These are phyloP conservation scores for Mesocentrotus franciscanus DNA, from an alignment of 53 echinoderm and acorn worm genomes.

Conservation along the genomic window DNA sequence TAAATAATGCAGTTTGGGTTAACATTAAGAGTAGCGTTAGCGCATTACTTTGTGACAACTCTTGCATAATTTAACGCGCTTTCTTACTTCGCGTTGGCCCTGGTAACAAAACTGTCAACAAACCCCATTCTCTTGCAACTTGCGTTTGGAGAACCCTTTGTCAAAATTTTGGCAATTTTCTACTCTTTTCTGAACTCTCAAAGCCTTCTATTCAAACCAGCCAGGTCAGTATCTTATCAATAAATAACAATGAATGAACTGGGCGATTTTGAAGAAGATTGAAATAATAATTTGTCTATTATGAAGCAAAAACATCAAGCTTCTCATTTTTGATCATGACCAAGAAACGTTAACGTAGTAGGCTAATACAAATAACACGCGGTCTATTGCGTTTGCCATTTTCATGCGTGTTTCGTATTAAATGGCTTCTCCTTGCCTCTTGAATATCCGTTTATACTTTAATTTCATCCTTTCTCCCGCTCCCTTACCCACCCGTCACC, in stretches of 20 bases:
- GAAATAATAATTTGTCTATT: not conserved
- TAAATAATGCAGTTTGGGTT: not conserved
- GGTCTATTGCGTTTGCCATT: not conserved
- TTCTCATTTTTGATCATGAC: not conserved
- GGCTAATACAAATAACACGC: not conserved
- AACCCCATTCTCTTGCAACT: slow-evolving; percentile 18
- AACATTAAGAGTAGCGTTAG: not conserved
- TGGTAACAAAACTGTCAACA: not conserved
- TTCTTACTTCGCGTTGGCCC: not conserved
- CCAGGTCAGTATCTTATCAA: slow-evolving; percentile 20
- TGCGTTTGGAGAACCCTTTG: not conserved
- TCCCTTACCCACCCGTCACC: not conserved
- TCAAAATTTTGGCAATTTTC: slow-evolving; percentile 42
- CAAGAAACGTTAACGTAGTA: not conserved
- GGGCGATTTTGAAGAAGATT: not conserved
- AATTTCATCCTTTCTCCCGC: not conserved
- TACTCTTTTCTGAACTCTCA: not conserved
- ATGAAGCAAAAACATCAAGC: not conserved
- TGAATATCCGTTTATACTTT: not conserved
- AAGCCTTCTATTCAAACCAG: not conserved
- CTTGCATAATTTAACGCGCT: slow-evolving; percentile 14
- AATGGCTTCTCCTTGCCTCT: not conserved
- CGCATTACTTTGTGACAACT: not conserved
- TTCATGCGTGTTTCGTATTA: not conserved
- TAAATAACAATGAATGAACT: not conserved